Base-by-base conservation (phyloP, 2,888 invertebrate species). In the Caenorhabditis sulstoni region DNA sequence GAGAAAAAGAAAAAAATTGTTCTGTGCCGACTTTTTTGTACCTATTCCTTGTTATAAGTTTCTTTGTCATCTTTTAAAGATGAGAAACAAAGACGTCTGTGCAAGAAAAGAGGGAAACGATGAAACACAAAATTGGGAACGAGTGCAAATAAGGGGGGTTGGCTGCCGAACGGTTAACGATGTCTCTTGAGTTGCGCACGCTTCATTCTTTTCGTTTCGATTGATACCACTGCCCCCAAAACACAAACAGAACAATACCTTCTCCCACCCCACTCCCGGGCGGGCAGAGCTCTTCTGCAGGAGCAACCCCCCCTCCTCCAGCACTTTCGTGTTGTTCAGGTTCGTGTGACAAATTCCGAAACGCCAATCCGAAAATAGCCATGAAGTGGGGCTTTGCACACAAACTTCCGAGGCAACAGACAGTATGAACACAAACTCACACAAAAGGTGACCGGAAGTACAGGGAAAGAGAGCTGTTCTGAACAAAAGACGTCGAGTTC, bases 121-220 rank as follows among this genome's bases (percentile, higher is more conserved):
- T 73, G 73, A 64, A 73, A 73, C 73, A 64, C 73, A 57, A 49
- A 67, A 64, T 62, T 64, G 64, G 64, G 44, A 58, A 58, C 58
- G 58, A 73, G 73, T 73, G 73, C 73, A 73, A 73, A 73, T 64
- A 73, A 50, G 73, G 71, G 58, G 29, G 29, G 4, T n/a, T n/a
- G n/a, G 11, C 41, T 73, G 73, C 73, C 73, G 73, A 73, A 73
- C 73, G 73, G 64, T 73, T 64, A 64, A 73, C 73, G 64, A 64
- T 73, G 73, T 73, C 73, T 73, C 73, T 73, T 73, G 73, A 73
- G 64, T 73, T 73, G 73, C 73, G 73, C 73, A 73, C 73, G 73
- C 73, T 73, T 73, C 73, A 64, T 64, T 65, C 62, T 73, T 73
- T 73, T 50, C 66, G 53, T 67, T 75, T 61, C 62, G 29, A 50